Evolutionary conservation across 2,888 invertebrate species (phyloP).

Genomic region (Ommatoiulus sabulosus): DNA sequence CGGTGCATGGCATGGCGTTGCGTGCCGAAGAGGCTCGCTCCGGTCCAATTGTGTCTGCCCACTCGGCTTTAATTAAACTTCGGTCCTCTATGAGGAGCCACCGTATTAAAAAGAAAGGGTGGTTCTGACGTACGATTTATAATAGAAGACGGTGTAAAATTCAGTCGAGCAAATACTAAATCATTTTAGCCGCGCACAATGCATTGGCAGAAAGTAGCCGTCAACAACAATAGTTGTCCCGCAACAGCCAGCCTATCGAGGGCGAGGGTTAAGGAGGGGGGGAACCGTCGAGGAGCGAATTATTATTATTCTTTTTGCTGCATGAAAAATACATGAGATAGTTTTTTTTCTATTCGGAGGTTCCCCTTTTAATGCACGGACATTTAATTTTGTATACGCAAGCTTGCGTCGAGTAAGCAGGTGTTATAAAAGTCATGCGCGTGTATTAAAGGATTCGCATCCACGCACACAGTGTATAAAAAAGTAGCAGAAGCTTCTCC

Average conservation of each 20-base stretch:
- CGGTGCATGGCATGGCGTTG: neutral
- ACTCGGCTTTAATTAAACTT: conserved; percentile 3
- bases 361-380: neutral
- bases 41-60: neutral
- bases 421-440: conserved; percentile 40
- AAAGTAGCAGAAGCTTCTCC: neutral
- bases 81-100: neutral
- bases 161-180: conserved; percentile 40
- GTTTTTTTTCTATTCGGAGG: neutral
- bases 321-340: conserved; percentile 21
- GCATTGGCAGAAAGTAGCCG: conserved; percentile 36
- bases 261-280: conserved; percentile 34
- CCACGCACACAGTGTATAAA: conserved; percentile 6
- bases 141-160: neutral
- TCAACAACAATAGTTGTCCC: conserved; percentile 26
- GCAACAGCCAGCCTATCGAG: neutral
- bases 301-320: conserved; percentile 41
- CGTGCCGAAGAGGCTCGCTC: conserved; percentile 12
- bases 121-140: neutral
- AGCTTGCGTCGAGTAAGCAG: conserved; percentile 31
- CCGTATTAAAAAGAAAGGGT: conserved; percentile 17
- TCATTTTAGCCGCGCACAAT: neutral
- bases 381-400: conserved; percentile 40
- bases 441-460: conserved; percentile 31
- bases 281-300: conserved; percentile 28